phyloP scores from a whole-genome alignment of 2,113 vertebrate genomes.

The Mormoops blainvillei region DNA sequence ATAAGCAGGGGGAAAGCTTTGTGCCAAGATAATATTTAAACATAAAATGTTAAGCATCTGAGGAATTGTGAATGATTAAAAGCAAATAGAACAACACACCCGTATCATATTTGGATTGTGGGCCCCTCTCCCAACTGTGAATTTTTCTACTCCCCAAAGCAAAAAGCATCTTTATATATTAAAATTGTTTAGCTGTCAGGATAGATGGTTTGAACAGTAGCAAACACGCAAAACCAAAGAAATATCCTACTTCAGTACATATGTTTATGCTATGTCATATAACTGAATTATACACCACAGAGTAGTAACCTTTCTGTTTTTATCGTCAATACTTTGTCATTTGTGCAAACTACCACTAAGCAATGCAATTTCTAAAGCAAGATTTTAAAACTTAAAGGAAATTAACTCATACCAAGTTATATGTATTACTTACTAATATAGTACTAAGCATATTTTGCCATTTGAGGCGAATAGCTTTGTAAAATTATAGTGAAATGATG shows the following conservation, averaged over 20 bases:
- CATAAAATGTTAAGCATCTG: conserved; percentile 62
- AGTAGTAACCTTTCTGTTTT: conserved; percentile 16
- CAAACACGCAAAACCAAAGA: conserved; percentile 44
- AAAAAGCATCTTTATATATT: conserved; percentile 33
- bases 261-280: conserved; percentile 11
- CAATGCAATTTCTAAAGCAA: conserved; percentile 12
- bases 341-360: not conserved
- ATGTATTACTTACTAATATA: conserved; percentile 28
- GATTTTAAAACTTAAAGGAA: not conserved
- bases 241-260: conserved; percentile 4
- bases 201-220: conserved; percentile 23
- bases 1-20: conserved; percentile 55
- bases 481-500: conserved; percentile 8
- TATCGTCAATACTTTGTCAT: conserved; percentile 2
- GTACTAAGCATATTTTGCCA: not conserved
- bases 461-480: not conserved
- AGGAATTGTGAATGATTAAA: conserved; percentile 62
- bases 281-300: conserved; percentile 45
- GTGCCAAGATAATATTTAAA: conserved; percentile 52
- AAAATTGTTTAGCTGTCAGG: conserved; percentile 33
- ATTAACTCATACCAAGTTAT: not conserved
- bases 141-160: conserved; percentile 18
- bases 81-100: conserved; percentile 27
- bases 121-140: not conserved
- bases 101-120: conserved; percentile 21